These are phyloP conservation scores for Balaenoptera acutorostrata DNA, from an alignment of 2,113 vertebrate species.

Conservation along the genomic window DNA sequence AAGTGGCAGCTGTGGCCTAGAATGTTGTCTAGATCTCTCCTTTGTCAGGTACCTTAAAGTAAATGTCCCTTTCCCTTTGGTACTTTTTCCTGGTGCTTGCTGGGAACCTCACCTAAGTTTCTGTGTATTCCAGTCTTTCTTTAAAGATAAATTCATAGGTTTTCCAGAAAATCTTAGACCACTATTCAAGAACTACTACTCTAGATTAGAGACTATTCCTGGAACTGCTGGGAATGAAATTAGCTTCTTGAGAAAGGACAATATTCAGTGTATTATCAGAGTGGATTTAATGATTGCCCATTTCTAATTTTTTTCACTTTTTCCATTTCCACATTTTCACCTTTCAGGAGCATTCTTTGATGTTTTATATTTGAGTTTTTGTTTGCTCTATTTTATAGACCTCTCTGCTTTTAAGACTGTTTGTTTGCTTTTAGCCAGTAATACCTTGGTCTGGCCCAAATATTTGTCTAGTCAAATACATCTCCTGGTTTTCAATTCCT, in stretches of 20 bases:
- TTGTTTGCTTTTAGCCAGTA: slow-evolving; percentile 36
- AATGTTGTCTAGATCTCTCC: not conserved
- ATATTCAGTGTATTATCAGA: not conserved
- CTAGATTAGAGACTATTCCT: not conserved
- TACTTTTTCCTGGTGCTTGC: not conserved
- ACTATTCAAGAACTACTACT: not conserved
- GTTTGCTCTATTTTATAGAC: not conserved
- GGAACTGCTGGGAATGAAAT: not conserved
- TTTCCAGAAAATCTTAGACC: not conserved
- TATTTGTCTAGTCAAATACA: slow-evolving; percentile 30
- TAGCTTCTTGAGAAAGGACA: not conserved
- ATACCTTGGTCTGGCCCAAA: slow-evolving; percentile 39
- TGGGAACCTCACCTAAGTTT: not conserved
- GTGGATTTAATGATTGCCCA: not conserved
- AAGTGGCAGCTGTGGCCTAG: not conserved
- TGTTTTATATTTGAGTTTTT: not conserved
- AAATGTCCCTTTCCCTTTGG: not conserved
- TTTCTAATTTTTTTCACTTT: not conserved
- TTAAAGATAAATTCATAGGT: not conserved
- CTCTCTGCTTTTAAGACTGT: not conserved
- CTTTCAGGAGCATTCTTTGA: slow-evolving; percentile 9
- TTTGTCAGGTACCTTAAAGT: not conserved
- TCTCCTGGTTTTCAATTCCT: slow-evolving; percentile 33
- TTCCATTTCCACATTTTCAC: not conserved
- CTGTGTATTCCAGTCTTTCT: not conserved